Evolutionary conservation across 2,888 invertebrate genomes (phyloP).

Genomic region (Pelosia muscerda): DNA sequence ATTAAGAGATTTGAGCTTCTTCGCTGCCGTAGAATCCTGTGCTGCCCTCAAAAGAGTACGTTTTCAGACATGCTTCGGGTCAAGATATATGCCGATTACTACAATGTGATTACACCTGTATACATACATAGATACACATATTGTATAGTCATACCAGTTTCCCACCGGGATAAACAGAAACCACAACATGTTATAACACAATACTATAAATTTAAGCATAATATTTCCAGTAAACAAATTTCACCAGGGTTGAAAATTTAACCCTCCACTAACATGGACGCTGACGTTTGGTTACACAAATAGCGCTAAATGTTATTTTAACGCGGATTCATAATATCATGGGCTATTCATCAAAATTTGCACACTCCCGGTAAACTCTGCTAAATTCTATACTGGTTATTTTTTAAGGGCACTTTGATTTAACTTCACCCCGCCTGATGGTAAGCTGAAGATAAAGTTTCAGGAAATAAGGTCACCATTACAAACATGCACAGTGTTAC

Average conservation of each 20-base stretch:
- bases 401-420: too few species aligned
- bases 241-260: conserved; percentile 21
- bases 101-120: too few species aligned
- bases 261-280: conserved; percentile 27
- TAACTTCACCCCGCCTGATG: too few species aligned
- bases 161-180: neutral
- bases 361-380: conserved; percentile 39
- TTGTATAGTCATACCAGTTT: neutral
- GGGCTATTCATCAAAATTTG: conserved; percentile 44
- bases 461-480: too few species aligned
- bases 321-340: conserved; percentile 17
- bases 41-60: too few species aligned
- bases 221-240: neutral
- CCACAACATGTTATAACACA: neutral
- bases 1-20: too few species aligned
- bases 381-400: conserved; percentile 7
- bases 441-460: too few species aligned
- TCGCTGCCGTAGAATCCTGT: too few species aligned
- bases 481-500: too few species aligned
- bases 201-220: neutral
- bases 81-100: too few species aligned
- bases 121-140: too few species aligned
- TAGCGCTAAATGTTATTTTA: conserved; percentile 23
- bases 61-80: too few species aligned
- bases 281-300: conserved; percentile 6